Conservation (phyloP, 2,113 vertebrate genomes). For the Corythornis madagascariensis region DNA sequence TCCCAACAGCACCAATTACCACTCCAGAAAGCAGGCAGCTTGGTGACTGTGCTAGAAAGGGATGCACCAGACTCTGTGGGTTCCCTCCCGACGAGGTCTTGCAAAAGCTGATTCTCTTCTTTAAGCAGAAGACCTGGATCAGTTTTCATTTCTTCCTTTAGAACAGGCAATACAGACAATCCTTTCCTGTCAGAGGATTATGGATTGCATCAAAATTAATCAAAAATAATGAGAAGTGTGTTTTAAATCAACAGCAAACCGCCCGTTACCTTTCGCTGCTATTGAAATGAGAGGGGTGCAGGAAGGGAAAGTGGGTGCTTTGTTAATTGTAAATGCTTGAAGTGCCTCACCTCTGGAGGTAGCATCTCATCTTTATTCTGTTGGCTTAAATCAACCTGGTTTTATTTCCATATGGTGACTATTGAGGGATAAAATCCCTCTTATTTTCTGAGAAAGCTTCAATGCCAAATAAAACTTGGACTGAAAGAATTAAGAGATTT, state of each 20-base stretch:
- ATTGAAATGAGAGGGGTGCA: accelerated
- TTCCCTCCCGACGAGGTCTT: background rate
- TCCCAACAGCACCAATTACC: accelerated
- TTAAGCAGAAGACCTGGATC: accelerated
- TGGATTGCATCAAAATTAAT: background rate
- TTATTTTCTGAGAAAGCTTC: background rate
- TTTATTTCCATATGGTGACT: background rate
- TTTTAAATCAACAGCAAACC: background rate
- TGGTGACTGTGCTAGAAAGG: accelerated
- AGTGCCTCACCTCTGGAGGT: background rate
- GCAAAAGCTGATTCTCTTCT: accelerated
- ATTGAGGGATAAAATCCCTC: background rate
- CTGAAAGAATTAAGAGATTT: background rate
- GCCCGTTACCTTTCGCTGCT: accelerated
- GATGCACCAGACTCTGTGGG: too few species aligned
- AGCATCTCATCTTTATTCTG: background rate
- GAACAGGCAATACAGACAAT: background rate
- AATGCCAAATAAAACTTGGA: background rate
- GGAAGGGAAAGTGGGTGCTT: accelerated
- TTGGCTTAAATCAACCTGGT: background rate
- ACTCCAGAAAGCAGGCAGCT: background rate
- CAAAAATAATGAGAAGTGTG: background rate
- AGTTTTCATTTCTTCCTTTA: background rate
- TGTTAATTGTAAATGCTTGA: accelerated
- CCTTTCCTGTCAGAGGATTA: background rate